Evolutionary conservation across 2,113 vertebrate genomes (phyloP), one percentile per base, ranked within the genome.

Genomic region (Polyodon spathula): DNA sequence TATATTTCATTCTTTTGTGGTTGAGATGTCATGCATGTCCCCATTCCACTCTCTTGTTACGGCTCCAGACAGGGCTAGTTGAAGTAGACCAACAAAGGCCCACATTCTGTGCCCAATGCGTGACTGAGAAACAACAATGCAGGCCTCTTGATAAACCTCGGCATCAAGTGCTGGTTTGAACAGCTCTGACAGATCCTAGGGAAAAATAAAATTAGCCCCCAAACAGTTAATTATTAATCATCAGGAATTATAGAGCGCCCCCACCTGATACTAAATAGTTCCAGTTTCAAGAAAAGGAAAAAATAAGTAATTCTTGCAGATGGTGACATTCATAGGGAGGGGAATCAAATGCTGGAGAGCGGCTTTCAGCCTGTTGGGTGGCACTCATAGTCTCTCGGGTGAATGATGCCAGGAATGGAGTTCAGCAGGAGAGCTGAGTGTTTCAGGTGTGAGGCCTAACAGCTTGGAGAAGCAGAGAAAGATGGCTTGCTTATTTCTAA

Each of bases 401-500:
- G 88, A 92, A 91, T 92, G 86, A 87, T 84, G 88, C 88, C 86
- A 86, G 88, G 89, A 93, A 90, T 91, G 91, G 89, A 86, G 85
- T 86, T 69, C 86, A 81, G 86, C 88, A 67, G 89, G 88, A 85
- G 83, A 84, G 59, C 82, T 87, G 76, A 85, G 85, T 84, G 87
- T 82, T 91, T 91, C 89, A 91, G 86, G 90, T 92, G 89, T 89
- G 86, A 87, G 85, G 86, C 85, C 88, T 89, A 90, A 89, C 91
- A 85, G 89, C 86, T 87, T 84, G 84, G 86, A 89, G 88, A 84
- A 89, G 86, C 83, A 84, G 46, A 53, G 40, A 63, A 56, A 67
- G 51, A 67, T 54, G 53, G 53, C 16, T 12, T 37, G 37, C 53
- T 1, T 54, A 4, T 16, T 16, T 54, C 27, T 54, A 40, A 58